phyloP scores from a whole-genome alignment of 2,797 vertebrate species.

The Sebastolobus alascanus region DNA sequence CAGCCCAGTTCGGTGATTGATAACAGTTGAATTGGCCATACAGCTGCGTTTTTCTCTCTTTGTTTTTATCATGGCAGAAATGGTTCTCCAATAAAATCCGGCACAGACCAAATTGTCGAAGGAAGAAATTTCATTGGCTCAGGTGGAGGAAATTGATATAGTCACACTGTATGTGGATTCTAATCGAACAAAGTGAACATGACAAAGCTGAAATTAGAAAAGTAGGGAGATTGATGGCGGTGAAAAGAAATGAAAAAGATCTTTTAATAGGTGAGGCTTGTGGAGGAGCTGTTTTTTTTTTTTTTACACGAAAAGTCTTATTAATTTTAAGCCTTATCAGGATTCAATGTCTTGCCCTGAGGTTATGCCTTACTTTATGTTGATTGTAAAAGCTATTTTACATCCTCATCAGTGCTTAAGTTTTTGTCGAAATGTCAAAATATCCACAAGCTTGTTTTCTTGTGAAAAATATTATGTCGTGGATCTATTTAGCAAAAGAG shows the following conservation, averaged over 20 bases:
- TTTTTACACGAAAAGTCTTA: constrained; percentile 24
- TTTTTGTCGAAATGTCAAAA: constrained; percentile 41
- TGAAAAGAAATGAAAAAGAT: constrained; percentile 62
- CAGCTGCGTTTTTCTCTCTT: constrained; percentile 36
- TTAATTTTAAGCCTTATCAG: constrained; percentile 38
- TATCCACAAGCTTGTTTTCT: constrained; percentile 17
- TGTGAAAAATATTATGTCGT: constrained; percentile 20
- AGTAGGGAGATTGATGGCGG: constrained; percentile 68
- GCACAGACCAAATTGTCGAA: constrained; percentile 53
- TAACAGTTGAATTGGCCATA: constrained; percentile 75
- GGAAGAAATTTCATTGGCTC: constrained; percentile 75
- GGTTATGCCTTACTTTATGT: constrained; percentile 15
- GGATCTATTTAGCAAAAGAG: constrained; percentile 51
- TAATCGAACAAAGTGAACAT: constrained; percentile 74
- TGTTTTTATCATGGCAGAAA: constrained; percentile 41
- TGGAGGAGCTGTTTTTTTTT: not conserved
- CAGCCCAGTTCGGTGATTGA: constrained; percentile 77
- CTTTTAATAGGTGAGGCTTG: constrained; percentile 34
- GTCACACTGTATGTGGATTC: constrained; percentile 71
- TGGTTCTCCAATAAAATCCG: constrained; percentile 57
- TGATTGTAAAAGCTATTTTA: constrained; percentile 44
- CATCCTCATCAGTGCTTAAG: constrained; percentile 6
- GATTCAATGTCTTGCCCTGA: constrained; percentile 33
- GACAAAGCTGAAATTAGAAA: constrained; percentile 77
- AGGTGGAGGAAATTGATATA: constrained; percentile 68